These are phyloP conservation scores for Ciconia maguari DNA, from an alignment of 2,113 vertebrate genomes.

Conservation along the genomic window DNA sequence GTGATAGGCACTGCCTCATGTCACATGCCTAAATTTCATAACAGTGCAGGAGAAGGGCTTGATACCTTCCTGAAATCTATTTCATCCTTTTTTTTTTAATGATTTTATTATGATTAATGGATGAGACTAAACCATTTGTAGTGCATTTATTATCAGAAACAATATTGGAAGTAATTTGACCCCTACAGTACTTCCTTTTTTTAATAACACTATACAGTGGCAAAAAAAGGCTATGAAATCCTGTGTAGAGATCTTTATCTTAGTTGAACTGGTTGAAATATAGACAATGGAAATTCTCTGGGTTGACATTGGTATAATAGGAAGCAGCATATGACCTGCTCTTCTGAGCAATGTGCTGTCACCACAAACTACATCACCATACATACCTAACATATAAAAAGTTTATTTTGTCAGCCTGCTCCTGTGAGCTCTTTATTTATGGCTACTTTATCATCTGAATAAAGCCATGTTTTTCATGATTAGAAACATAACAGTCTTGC, in stretches of 20 bases:
- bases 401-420: slow-evolving; percentile 42
- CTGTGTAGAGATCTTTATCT: slow-evolving; percentile 29
- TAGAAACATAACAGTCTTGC: slow-evolving; percentile 3
- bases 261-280: slow-evolving; percentile 44
- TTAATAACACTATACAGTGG: not conserved
- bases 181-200: not conserved
- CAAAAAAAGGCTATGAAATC: slow-evolving; percentile 17
- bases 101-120: not conserved
- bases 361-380: slow-evolving; percentile 29
- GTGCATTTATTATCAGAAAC: slow-evolving; percentile 7
- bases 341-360: slow-evolving; percentile 52
- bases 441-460: slow-evolving; percentile 9
- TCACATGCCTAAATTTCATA: not conserved
- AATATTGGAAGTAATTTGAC: slow-evolving; percentile 21
- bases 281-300: slow-evolving; percentile 31
- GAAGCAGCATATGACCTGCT: slow-evolving; percentile 28
- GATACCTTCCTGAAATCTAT: not conserved
- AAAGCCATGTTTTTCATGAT: slow-evolving; percentile 17
- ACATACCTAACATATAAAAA: slow-evolving; percentile 10
- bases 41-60: not conserved
- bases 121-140: not conserved
- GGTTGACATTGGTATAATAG: slow-evolving; percentile 3
- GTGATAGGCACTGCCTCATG: not conserved
- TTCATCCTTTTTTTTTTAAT: not conserved
- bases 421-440: slow-evolving; percentile 7